Evolutionary conservation across 2,888 invertebrate species (phyloP).

Genomic region (Oeneis ivallda): DNA sequence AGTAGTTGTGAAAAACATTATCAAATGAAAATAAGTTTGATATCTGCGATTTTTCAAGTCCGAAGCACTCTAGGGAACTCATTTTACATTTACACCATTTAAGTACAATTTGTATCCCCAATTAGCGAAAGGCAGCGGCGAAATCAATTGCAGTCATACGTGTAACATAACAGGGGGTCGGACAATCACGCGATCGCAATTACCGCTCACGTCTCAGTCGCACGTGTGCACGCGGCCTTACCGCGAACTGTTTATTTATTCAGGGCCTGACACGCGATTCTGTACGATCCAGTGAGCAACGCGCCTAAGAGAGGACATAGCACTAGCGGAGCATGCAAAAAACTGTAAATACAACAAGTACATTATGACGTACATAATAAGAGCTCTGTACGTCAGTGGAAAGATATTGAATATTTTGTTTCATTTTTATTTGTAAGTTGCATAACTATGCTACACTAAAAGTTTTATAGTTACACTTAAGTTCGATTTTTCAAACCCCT

Average conservation of each 20-base stretch:
- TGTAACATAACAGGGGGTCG: constrained; percentile 11
- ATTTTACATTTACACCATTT: background rate
- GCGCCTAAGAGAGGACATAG: background rate
- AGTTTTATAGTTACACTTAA: too few relatives aligned
- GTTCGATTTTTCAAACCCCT: too few relatives aligned
- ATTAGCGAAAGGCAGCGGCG: constrained; percentile 29
- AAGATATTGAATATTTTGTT: too few relatives aligned
- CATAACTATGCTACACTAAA: too few relatives aligned
- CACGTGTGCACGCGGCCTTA: constrained; percentile 39
- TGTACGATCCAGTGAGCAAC: background rate
- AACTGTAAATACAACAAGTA: too few relatives aligned
- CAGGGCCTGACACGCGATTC: constrained; percentile 41
- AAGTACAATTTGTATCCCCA: constrained; percentile 11
- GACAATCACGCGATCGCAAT: constrained; percentile 42
- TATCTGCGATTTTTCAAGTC: too few relatives aligned
- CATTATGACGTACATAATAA: too few relatives aligned
- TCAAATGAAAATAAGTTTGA: too few relatives aligned
- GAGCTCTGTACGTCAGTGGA: too few relatives aligned
- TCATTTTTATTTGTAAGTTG: too few relatives aligned
- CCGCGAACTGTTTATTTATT: constrained; percentile 41
- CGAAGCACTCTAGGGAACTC: background rate
- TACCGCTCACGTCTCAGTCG: constrained; percentile 41
- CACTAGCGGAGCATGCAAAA: too few relatives aligned
- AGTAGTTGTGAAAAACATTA: too few relatives aligned
- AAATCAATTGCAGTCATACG: constrained; percentile 29